A percentile compares a stretch with the other conserved stretches of the same genome.
Conservation (phyloP, 2,797 vertebrate genomes). For the Spatula clypeata region DNA sequence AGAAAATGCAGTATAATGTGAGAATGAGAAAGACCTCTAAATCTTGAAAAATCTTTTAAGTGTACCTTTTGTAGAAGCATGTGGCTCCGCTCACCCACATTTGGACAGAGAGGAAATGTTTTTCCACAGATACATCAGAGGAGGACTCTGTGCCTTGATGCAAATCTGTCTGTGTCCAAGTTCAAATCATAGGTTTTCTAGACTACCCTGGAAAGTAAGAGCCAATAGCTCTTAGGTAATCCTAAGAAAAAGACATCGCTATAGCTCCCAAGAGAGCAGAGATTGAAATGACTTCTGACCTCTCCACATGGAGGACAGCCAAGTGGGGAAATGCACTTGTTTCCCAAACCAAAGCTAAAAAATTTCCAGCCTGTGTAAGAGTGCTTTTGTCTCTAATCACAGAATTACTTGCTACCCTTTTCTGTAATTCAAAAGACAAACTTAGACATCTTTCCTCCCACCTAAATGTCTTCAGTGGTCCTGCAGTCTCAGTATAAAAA, state of each 20-base stretch:
- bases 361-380: neutral
- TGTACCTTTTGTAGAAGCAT: neutral
- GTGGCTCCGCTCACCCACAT: neutral
- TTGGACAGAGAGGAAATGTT: neutral
- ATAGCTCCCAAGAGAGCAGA: neutral
- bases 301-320: neutral
- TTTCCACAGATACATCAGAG: neutral
- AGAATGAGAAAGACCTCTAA: conserved; percentile 28
- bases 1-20: neutral
- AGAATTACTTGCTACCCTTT: neutral
- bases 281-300: neutral
- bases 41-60: neutral
- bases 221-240: neutral
- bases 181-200: neutral
- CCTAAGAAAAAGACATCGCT: neutral
- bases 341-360: neutral
- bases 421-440: neutral
- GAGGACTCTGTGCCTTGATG: neutral
- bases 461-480: neutral
- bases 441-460: neutral
- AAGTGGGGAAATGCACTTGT: neutral
- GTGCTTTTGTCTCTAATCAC: neutral
- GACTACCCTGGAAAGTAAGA: neutral
- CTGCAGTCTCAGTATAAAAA: neutral
- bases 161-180: neutral